phyloP scores from a whole-genome alignment of 2,888 invertebrate genomes.

The Dryobota labecula region DNA sequence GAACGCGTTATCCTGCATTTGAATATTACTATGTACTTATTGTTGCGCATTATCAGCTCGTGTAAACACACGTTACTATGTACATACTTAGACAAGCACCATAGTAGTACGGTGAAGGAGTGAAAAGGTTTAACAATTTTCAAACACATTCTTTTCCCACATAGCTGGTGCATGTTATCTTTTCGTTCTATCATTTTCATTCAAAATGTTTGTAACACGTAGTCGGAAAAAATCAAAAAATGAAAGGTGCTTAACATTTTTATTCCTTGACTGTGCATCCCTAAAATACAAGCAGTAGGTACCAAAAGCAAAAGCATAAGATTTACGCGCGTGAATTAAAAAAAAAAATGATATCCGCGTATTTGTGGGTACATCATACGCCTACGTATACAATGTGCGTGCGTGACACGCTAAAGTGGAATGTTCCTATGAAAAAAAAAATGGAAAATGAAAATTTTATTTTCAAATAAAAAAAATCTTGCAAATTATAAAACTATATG shows the following conservation, averaged over 20 bases:
- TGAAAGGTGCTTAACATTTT: neutral
- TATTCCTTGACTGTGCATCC: neutral
- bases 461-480: neutral
- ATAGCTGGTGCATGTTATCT: neutral
- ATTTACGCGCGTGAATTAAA: neutral
- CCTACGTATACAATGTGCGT: neutral
- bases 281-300: neutral
- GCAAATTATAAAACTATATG: conserved; percentile 5
- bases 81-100: neutral
- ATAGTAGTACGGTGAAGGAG: neutral
- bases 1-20: neutral
- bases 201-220: neutral
- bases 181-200: neutral
- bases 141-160: neutral
- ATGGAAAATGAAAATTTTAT: conserved; percentile 2
- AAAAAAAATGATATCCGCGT: neutral
- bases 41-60: neutral
- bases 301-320: neutral
- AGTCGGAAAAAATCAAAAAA: neutral
- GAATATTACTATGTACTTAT: neutral
- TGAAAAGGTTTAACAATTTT: neutral
- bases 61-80: neutral
- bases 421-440: conserved; percentile 39
- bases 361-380: neutral
- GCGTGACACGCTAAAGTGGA: conserved; percentile 29